Percentiles rank a stretch among this genome's conserved stretches.
Evolutionary conservation across 2,113 vertebrate species (phyloP).

Genomic region (Anolis carolinensis): DNA sequence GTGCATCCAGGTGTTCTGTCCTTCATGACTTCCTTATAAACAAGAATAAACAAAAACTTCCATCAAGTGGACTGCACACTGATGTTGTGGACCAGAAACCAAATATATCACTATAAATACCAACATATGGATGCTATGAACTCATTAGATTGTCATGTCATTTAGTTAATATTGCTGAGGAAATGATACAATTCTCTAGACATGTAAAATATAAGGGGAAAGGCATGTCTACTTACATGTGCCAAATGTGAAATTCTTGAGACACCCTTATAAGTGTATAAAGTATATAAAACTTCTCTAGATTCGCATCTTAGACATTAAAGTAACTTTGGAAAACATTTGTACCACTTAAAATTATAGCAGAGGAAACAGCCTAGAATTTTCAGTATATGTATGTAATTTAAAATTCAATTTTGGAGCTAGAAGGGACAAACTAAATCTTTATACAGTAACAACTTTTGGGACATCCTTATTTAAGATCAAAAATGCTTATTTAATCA

Average conservation of each 20-base stretch:
- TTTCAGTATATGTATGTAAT: not conserved
- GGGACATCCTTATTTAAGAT: not conserved
- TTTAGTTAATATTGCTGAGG: not conserved
- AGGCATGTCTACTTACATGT: not conserved
- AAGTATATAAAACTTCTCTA: not conserved
- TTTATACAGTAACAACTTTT: not conserved
- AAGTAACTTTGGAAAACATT: not conserved
- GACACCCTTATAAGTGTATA: not conserved
- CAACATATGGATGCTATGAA: not conserved
- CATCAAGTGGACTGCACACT: not conserved
- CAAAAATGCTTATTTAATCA: not conserved
- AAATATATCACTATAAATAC: not conserved
- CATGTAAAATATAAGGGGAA: no score
- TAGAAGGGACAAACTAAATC: not conserved
- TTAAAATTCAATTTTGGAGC: not conserved
- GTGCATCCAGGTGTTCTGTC: not conserved
- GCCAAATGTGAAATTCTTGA: not conserved
- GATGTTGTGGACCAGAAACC: not conserved
- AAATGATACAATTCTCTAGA: not conserved
- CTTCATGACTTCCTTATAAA: not conserved
- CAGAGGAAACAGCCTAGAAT: not conserved
- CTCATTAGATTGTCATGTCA: not conserved
- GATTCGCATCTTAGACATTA: not conserved
- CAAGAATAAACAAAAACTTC: not conserved
- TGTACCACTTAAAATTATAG: not conserved